Conservation (phyloP, 2,113 vertebrate species). For the Platysteira castanea region DNA sequence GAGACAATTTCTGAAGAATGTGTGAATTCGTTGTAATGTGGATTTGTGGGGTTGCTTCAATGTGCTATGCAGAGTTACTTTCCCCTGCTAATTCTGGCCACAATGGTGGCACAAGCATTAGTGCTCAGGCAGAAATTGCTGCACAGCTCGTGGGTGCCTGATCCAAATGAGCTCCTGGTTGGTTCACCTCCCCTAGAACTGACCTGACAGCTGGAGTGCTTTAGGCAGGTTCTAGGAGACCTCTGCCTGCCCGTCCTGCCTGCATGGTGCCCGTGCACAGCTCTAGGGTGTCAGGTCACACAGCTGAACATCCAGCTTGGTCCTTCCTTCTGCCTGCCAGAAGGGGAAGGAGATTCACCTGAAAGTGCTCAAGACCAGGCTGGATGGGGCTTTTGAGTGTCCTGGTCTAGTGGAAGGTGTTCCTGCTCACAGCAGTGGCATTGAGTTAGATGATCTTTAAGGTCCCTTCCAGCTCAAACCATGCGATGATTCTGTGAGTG, state of each 20-base stretch:
- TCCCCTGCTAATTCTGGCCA: background rate
- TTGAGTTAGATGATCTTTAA: too few relatives aligned
- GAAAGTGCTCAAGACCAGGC: background rate
- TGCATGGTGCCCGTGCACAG: fast-evolving
- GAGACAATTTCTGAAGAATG: background rate
- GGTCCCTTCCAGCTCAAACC: background rate
- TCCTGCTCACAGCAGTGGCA: background rate
- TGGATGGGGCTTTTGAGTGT: background rate
- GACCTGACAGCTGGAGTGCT: background rate
- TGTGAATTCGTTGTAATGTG: background rate
- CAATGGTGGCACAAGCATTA: background rate
- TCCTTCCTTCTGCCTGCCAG: background rate
- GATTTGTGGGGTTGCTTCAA: background rate
- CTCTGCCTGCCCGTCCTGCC: background rate
- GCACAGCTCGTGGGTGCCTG: fast-evolving
- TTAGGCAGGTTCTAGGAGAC: background rate
- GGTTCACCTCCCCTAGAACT: background rate
- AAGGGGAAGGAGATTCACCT: background rate
- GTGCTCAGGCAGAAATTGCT: background rate
- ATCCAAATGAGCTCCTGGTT: background rate
- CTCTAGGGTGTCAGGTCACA: background rate
- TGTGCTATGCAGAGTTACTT: background rate
- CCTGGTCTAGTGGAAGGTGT: background rate
- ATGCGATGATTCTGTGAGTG: fast-evolving
- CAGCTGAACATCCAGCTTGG: background rate